phyloP scores from a whole-genome alignment of 2,113 vertebrate species.

The Channa maculata region DNA sequence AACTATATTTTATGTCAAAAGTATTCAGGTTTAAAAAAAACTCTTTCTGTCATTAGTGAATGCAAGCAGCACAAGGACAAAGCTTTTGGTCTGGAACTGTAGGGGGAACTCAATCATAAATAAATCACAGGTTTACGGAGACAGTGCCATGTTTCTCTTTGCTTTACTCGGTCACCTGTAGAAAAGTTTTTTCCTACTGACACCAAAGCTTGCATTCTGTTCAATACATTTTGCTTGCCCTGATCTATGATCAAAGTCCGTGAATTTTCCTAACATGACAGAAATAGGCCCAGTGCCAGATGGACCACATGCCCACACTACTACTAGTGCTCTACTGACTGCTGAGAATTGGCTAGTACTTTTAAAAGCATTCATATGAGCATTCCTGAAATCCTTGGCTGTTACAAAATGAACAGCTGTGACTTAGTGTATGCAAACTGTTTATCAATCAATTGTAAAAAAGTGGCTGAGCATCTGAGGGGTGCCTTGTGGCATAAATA shows the following conservation, averaged over 20 bases:
- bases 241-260: slow-evolving; percentile 49
- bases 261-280: slow-evolving; percentile 36
- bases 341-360: slow-evolving; percentile 4
- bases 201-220: neutral
- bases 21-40: no score
- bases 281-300: slow-evolving; percentile 34
- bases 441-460: slow-evolving; percentile 28
- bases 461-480: neutral
- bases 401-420: neutral
- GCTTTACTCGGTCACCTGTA: slow-evolving; percentile 4
- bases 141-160: slow-evolving; percentile 5
- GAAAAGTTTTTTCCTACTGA: neutral
- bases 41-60: neutral
- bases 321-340: slow-evolving; percentile 14
- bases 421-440: neutral
- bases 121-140: slow-evolving; percentile 12
- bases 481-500: slow-evolving; percentile 12
- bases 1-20: no score
- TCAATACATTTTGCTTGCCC: slow-evolving; percentile 13
- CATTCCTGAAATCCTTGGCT: slow-evolving; percentile 8
- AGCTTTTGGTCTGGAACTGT: neutral
- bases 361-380: neutral
- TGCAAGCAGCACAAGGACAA: neutral
- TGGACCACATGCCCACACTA: slow-evolving; percentile 8
- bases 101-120: slow-evolving; percentile 12